These are phyloP conservation scores for Pogoniulus pusillus DNA, from an alignment of 2,797 vertebrate genomes.

Conservation along the genomic window DNA sequence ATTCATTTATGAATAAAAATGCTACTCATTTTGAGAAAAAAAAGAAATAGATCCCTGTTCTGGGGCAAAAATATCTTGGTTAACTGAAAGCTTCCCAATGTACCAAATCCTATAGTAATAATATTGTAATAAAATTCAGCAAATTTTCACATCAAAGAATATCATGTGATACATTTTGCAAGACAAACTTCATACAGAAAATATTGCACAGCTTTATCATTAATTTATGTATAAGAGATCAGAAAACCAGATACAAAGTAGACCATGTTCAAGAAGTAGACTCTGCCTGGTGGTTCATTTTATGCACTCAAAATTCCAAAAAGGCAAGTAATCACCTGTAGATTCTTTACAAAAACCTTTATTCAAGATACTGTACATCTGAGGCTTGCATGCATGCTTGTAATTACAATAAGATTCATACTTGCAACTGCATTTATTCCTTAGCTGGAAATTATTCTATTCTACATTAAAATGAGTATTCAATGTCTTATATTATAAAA, in stretches of 20 bases:
- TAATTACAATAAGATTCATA: neutral
- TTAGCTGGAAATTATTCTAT: neutral
- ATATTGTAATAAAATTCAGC: neutral
- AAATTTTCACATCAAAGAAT: neutral
- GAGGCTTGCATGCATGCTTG: neutral
- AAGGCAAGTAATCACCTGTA: neutral
- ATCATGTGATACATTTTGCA: neutral
- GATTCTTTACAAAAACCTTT: neutral
- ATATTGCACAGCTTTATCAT: neutral
- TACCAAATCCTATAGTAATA: neutral
- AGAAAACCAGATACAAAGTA: constrained; percentile 2
- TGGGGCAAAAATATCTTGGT: neutral
- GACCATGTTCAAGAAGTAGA: neutral
- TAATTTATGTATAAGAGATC: neutral
- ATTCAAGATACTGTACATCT: neutral
- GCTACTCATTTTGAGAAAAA: neutral
- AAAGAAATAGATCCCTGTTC: neutral
- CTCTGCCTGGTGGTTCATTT: neutral
- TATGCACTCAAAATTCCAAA: neutral
- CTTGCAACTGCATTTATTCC: neutral
- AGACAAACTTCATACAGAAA: neutral
- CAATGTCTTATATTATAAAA: neutral
- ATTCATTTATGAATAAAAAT: neutral
- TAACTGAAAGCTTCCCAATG: neutral
- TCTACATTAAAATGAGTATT: neutral